These are phyloP conservation scores for Pangasius larnaudii DNA, from an alignment of 2,797 vertebrate genomes.

Conservation along the genomic window DNA sequence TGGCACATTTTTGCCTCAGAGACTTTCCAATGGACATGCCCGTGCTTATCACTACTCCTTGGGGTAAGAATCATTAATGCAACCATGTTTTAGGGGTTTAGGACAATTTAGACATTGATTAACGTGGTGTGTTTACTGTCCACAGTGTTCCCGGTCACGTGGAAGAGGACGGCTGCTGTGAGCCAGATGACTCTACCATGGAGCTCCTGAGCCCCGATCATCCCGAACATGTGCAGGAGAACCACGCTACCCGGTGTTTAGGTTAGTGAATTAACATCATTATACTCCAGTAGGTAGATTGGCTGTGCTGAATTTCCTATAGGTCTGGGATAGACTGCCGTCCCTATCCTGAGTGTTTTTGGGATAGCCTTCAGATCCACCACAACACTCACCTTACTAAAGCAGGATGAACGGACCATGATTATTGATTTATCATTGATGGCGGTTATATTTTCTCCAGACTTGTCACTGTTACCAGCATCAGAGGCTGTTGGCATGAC, in stretches of 20 bases:
- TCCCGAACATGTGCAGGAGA: constrained; percentile 63
- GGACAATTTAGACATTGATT: neutral
- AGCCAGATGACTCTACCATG: constrained; percentile 77
- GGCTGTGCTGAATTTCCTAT: too few species aligned
- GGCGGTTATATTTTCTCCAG: constrained; percentile 64
- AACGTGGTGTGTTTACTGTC: neutral
- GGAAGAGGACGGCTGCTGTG: constrained; percentile 73
- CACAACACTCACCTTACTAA: neutral
- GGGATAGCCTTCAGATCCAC: neutral
- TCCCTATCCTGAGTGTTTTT: neutral
- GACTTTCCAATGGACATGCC: constrained; percentile 73
- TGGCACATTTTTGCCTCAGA: constrained; percentile 77
- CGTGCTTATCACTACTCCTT: constrained; percentile 74
- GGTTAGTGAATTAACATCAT: constrained; percentile 59
- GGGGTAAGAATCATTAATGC: constrained; percentile 70
- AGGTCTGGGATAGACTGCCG: too few species aligned
- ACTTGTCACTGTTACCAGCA: constrained; percentile 75
- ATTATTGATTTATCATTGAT: neutral
- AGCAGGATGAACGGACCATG: neutral
- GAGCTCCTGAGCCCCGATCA: constrained; percentile 74
- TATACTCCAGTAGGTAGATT: neutral
- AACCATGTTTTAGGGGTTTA: neutral
- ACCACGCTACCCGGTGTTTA: constrained; percentile 60
- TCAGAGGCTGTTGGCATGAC: constrained; percentile 77
- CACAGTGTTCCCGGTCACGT: constrained; percentile 66